Percentiles rank a stretch among this genome's conserved stretches.
Evolutionary conservation across 2,797 vertebrate species (phyloP).

Genomic region (Furcifer pardalis): DNA sequence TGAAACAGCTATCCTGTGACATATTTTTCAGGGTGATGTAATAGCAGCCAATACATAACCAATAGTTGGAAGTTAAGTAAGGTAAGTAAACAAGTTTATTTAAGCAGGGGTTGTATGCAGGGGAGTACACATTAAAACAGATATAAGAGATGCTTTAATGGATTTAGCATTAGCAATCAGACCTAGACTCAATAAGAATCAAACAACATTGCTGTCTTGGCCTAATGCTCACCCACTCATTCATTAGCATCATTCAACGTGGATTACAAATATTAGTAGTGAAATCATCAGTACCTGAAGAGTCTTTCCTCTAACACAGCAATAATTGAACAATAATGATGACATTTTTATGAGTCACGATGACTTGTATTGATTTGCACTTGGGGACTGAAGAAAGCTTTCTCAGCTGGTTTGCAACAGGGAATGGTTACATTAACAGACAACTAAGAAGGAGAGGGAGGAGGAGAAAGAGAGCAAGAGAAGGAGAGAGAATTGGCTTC

Average conservation of each 20-base stretch:
- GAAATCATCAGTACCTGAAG: slow-evolving; percentile 73
- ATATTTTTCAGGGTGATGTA: slow-evolving; percentile 69
- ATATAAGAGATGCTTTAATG: slow-evolving; percentile 80
- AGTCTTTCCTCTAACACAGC: slow-evolving; percentile 75
- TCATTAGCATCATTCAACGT: slow-evolving; percentile 76
- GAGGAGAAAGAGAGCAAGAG: slow-evolving; percentile 37
- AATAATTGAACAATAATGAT: slow-evolving; percentile 81
- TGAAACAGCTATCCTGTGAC: slow-evolving; percentile 66
- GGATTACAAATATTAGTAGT: slow-evolving; percentile 80
- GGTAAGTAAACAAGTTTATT: slow-evolving; percentile 77
- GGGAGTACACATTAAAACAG: slow-evolving; percentile 79
- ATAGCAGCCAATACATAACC: slow-evolving; percentile 75
- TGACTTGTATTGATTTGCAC: slow-evolving; percentile 78
- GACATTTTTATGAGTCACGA: slow-evolving; percentile 79
- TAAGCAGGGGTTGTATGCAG: slow-evolving; percentile 76
- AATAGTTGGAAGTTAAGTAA: slow-evolving; percentile 70
- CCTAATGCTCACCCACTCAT: slow-evolving; percentile 75
- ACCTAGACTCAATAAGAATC: slow-evolving; percentile 78
- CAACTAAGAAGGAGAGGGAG: slow-evolving; percentile 57
- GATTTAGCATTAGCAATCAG: slow-evolving; percentile 83
- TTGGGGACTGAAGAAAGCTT: slow-evolving; percentile 71
- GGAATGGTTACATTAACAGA: slow-evolving; percentile 71
- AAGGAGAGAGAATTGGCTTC: slow-evolving; percentile 42
- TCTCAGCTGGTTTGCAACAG: slow-evolving; percentile 66
- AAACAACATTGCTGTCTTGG: slow-evolving; percentile 73